A percentile compares a stretch with the other conserved stretches of the same genome.
Evolutionary conservation across 2,113 vertebrate species (phyloP).

Genomic region (Struthidea cinerea): DNA sequence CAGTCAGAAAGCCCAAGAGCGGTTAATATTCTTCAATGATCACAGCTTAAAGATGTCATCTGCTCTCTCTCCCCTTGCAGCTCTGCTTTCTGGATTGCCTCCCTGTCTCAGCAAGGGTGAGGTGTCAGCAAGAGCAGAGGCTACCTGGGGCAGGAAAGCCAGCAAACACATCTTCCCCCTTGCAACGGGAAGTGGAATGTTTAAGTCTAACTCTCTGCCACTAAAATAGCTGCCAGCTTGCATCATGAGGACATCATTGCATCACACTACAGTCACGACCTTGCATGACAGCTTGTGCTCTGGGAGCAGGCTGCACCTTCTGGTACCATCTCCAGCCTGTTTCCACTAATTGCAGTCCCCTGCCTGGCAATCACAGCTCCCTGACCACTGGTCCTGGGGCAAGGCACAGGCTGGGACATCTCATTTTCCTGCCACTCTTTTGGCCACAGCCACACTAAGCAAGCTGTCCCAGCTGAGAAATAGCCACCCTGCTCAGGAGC

Average conservation of each 20-base stretch:
- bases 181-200: neutral
- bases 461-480: neutral
- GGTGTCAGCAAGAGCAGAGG: neutral
- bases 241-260: neutral
- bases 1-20: neutral
- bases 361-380: neutral
- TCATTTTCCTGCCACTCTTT: neutral
- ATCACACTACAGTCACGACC: neutral
- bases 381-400: rapidly evolving
- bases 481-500: neutral
- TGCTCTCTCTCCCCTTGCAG: neutral
- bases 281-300: neutral
- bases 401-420: neutral
- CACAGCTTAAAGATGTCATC: conserved; percentile 14
- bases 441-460: rapidly evolving
- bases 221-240: neutral
- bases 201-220: neutral
- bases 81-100: neutral
- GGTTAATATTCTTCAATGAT: conserved; percentile 13
- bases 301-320: neutral
- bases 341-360: neutral
- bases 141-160: neutral
- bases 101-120: neutral
- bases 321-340: neutral
- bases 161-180: neutral